phyloP scores from a whole-genome alignment of 2,888 invertebrate genomes.

The Drosophila tripunctata region DNA sequence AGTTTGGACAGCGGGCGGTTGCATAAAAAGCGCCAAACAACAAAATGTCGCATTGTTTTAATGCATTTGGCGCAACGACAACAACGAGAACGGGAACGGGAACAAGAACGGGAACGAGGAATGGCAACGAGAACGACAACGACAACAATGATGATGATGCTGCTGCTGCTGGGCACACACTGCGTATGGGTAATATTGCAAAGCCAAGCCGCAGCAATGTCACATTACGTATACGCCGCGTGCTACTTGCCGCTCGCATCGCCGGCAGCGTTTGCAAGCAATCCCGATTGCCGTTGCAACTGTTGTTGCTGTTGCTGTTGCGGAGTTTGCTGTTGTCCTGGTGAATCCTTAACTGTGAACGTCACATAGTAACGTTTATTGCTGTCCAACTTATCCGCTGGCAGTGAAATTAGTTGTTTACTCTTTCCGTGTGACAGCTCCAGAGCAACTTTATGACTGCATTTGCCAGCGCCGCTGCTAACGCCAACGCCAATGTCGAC shows the following conservation, averaged over 20 bases:
- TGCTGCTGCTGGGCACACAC: conserved; percentile 30
- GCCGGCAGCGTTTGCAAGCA: conserved; percentile 34
- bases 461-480: conserved; percentile 57
- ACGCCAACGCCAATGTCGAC: conserved; percentile 28
- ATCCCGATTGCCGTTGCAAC: conserved; percentile 45
- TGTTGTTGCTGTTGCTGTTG: conserved; percentile 47
- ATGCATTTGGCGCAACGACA: conserved; percentile 70
- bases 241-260: conserved; percentile 54
- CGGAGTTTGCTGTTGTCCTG: conserved; percentile 48
- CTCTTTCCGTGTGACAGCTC: conserved; percentile 94
- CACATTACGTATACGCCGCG: conserved; percentile 68
- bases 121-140: conserved; percentile 2
- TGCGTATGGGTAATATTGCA: conserved; percentile 49
- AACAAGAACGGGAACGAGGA: conserved; percentile 6
- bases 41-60: conserved; percentile 80
- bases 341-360: conserved; percentile 92
- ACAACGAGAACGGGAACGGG: too few relatives aligned
- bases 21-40: conserved; percentile 35
- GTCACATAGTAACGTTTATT: conserved; percentile 96
- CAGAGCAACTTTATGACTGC: conserved; percentile 87
- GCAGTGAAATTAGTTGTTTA: conserved; percentile 93
- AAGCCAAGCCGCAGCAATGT: conserved; percentile 35
- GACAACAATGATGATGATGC: conserved; percentile 26
- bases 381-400: conserved; percentile 93
- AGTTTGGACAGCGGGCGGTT: conserved; percentile 63